Base-by-base conservation (phyloP, 2,888 invertebrate genomes). In the Baccha elongata region DNA sequence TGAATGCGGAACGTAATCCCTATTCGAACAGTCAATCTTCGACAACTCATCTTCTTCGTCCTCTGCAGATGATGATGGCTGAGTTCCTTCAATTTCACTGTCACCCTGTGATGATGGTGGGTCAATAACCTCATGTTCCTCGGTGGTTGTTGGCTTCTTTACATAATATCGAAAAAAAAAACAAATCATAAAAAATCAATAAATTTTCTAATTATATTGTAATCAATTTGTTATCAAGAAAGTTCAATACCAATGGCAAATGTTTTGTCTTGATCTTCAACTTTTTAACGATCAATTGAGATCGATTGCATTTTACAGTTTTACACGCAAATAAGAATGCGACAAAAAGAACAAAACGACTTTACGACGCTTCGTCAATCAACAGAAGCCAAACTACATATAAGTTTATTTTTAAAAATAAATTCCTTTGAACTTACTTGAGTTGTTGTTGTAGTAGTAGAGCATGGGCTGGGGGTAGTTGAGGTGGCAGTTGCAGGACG, bases 1-100 rank as follows among this genome's bases (percentile, higher is more conserved):
- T 71, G 91, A 89, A 86, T 93, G 93, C 3, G 93, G 91, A 75
- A 94, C 88, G 86, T 91, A 94, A 85, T 93, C 93, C 26, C 89
- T 88, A 46, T 91, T 91, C 13, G 89, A 89, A 86, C 94, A 94
- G 52, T 92, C 91, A 8, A 89, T 86, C 42, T 86, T 85, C 13
- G 71, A 65, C n/a, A 89, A 86, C 2, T 78, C 71, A 21, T 62
- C 50, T 3, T 64, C 83, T 6, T 32, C 21, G 2, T 37, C 79
- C 8, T 23, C 37, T 15, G 13, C 58, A 3, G 15, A 19, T 86
- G 64, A 91, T 92, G 29, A 86, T 85, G 50, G 68, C 6, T 29
- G 42, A 23, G 10, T 73, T 52, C 44, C 58, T 48, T 40, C 84
- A 7, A n/a, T 62, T n/a, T 78, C 78, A 7, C 42, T 58, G 7